phyloP scores from a whole-genome alignment of 2,888 invertebrate genomes.

The Eumerus sabulonum region DNA sequence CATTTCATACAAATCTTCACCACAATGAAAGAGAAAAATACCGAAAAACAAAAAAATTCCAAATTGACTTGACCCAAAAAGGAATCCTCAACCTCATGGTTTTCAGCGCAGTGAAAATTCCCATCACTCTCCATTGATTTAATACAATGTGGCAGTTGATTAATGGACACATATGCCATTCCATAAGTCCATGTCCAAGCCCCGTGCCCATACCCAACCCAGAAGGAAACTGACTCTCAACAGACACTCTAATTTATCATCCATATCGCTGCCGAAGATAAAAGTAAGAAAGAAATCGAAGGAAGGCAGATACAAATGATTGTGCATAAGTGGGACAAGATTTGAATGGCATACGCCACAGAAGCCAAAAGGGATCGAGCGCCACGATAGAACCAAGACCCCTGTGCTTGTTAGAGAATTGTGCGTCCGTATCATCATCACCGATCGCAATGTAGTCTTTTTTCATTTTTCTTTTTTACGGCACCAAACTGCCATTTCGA shows the following conservation, averaged over 20 bases:
- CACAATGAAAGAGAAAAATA: too few relatives aligned
- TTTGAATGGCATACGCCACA: slow-evolving; percentile 40
- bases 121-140: slow-evolving; percentile 14
- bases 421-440: too few relatives aligned
- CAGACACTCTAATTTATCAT: slow-evolving; percentile 40
- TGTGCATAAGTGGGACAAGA: slow-evolving; percentile 41
- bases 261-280: slow-evolving; percentile 8
- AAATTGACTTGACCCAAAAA: slow-evolving; percentile 50
- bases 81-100: slow-evolving; percentile 30
- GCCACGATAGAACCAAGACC: neutral
- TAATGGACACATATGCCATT: slow-evolving; percentile 20
- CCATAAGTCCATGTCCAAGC: neutral
- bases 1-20: slow-evolving; percentile 26
- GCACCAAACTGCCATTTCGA: neutral
- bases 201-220: slow-evolving; percentile 15
- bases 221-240: slow-evolving; percentile 33
- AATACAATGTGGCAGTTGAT: slow-evolving; percentile 42
- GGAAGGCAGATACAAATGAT: neutral
- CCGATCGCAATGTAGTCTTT: neutral
- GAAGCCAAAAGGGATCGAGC: slow-evolving; percentile 35
- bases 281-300: neutral
- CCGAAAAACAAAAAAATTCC: slow-evolving; percentile 36
- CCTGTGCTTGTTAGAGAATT: too few relatives aligned
- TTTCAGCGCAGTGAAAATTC: slow-evolving; percentile 4
- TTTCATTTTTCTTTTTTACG: too few relatives aligned